Conservation (phyloP, 2,797 vertebrate species). For the Anabacerthia variegaticeps region DNA sequence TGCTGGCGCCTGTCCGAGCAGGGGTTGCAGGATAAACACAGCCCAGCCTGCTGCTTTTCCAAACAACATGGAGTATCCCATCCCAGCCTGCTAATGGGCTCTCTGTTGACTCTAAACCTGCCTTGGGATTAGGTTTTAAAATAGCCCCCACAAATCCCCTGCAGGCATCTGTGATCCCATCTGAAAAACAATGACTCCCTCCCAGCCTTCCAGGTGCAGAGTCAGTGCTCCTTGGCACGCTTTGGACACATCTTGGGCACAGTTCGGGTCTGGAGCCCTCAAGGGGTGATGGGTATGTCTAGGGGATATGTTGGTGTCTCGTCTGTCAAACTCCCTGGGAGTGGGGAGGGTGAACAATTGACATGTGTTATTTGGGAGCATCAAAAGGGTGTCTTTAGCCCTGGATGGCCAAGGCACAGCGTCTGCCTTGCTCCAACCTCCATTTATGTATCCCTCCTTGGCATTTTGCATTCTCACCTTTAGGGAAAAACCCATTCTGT, state of each 20-base stretch:
- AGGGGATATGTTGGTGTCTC: neutral
- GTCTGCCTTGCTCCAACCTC: neutral
- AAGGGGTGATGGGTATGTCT: neutral
- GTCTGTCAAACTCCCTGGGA: accelerated
- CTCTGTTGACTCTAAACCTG: neutral
- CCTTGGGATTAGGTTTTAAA: neutral
- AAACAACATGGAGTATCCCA: accelerated
- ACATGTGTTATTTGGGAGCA: neutral
- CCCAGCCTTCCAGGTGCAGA: neutral
- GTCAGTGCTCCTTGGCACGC: neutral
- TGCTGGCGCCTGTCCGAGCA: neutral
- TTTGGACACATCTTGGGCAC: neutral
- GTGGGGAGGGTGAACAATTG: neutral
- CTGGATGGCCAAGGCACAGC: neutral
- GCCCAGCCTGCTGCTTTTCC: neutral
- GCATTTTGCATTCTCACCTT: neutral
- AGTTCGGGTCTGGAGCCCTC: neutral
- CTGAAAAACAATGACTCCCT: neutral
- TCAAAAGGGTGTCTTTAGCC: neutral
- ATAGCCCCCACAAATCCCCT: neutral
- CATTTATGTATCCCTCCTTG: accelerated
- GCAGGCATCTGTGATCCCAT: neutral
- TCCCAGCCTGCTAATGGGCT: neutral
- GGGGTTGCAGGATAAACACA: neutral
- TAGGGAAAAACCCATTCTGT: neutral